These are phyloP conservation scores for Schizopygopsis pylzovi DNA, from an alignment of 2,797 vertebrate genomes.

Conservation along the genomic window DNA sequence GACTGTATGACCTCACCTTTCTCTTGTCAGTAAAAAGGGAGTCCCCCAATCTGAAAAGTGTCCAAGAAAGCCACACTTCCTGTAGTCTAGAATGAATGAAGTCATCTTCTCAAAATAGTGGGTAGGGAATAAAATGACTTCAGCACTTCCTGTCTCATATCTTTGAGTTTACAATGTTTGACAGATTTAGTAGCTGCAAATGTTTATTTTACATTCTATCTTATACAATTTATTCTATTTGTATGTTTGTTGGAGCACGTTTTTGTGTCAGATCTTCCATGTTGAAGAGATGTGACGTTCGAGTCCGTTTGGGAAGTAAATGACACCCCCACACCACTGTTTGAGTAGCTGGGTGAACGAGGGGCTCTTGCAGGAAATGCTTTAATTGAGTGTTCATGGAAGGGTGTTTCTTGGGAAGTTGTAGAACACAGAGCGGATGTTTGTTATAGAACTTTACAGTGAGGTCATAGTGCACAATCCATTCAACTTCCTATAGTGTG, in stretches of 20 bases:
- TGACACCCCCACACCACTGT: not conserved
- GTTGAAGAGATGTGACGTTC: not conserved
- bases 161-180: not conserved
- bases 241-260: not conserved
- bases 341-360: not conserved
- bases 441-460: not conserved
- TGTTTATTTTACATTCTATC: not conserved
- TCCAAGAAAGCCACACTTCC: slow-evolving; percentile 14
- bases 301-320: not conserved
- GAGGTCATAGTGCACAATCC: slow-evolving; percentile 8
- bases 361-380: slow-evolving; percentile 34
- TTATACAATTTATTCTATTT: not conserved
- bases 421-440: not conserved
- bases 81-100: slow-evolving; percentile 16
- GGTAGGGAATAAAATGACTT: slow-evolving; percentile 21
- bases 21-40: slow-evolving; percentile 7
- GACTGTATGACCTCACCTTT: not conserved
- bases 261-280: not conserved
- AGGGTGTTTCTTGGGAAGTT: slow-evolving; percentile 2
- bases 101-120: slow-evolving; percentile 23
- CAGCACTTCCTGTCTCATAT: slow-evolving; percentile 23
- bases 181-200: not conserved
- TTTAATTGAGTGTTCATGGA: slow-evolving; percentile 7
- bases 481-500: not conserved
- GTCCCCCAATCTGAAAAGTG: slow-evolving; percentile 41